Base-by-base conservation (phyloP, 2,888 invertebrate species). In the Minunthozetes semirufus region DNA sequence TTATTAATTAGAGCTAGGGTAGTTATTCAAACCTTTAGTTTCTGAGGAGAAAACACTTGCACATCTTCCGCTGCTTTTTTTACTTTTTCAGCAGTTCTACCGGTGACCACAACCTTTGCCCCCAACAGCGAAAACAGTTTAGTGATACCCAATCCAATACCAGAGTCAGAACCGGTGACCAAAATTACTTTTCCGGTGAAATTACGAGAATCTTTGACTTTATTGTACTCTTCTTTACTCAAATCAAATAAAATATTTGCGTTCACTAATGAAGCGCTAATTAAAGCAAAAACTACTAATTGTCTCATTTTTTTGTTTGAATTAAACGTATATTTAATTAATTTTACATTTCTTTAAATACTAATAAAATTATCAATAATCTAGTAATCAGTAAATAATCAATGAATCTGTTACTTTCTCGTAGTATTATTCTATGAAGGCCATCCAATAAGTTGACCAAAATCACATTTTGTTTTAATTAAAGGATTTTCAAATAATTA, bases 111-210 rank as follows among this genome's bases (percentile, higher is more conserved):
- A 11, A 74, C 68, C 1, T 70, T 17, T 15, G 74, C 74, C 9
- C 74, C 74, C 3, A 50, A 68, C n/a, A 17, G 1, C 4, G 74
- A 66, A 1, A 74, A 33, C 15, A 33, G 68, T 71, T 68, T 74
- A 2, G 50, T 70, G 27, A 70, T 74, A 19, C 59, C 70, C 42
- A 70, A 70, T 19, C 74, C 74, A 22, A 74, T 74, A n/a, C 74
- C 74, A 19, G 74, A 74, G 33, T 53, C 56, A 13, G 74, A 74
- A 33, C 63, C 66, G 42, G 66, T 66, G 42, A 66, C 42, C 22
- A 66, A 66, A 22, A 42, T 29, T 9, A 66, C 66, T 66, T 66
- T 66, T 66, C 66, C 66, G n/a, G 66, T 66, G 11, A 66, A 66
- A 42, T 66, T 42, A 11, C 66, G 15, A 8, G 66, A 66, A 22